Conservation (phyloP, 2,113 vertebrate species). For the Solea senegalensis region DNA sequence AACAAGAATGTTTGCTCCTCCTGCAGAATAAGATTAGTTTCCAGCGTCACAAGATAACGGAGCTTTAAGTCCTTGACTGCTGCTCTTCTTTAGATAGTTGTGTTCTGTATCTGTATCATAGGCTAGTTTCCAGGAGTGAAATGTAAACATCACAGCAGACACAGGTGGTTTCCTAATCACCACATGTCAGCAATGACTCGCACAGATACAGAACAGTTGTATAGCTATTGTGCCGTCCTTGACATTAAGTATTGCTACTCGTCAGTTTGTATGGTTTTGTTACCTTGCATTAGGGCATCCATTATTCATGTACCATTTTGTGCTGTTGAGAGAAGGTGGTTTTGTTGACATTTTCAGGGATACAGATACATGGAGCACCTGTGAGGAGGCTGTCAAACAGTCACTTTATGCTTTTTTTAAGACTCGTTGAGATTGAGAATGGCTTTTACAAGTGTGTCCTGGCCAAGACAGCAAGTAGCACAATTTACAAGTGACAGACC, state of each 20-base stretch:
- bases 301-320: background rate
- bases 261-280: background rate
- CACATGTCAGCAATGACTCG: slow-evolving; percentile 3
- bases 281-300: background rate
- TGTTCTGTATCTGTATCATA: slow-evolving; percentile 27
- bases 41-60: background rate
- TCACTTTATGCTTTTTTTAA: too few species aligned
- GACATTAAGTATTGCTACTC: background rate
- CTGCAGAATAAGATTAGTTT: slow-evolving; percentile 4
- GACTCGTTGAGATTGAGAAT: too few species aligned
- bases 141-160: slow-evolving; percentile 26
- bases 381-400: too few species aligned
- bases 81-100: background rate
- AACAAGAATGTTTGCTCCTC: background rate
- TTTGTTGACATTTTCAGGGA: too few species aligned
- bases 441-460: too few species aligned
- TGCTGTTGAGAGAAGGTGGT: background rate
- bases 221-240: background rate
- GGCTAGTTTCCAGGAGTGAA: background rate
- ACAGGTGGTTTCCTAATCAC: slow-evolving; percentile 25
- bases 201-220: slow-evolving; percentile 5
- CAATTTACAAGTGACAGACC: too few species aligned
- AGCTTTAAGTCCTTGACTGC: background rate
- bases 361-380: too few species aligned
- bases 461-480: too few species aligned